Base-by-base conservation (phyloP, 2,797 vertebrate species). In the Danionella dracula region DNA sequence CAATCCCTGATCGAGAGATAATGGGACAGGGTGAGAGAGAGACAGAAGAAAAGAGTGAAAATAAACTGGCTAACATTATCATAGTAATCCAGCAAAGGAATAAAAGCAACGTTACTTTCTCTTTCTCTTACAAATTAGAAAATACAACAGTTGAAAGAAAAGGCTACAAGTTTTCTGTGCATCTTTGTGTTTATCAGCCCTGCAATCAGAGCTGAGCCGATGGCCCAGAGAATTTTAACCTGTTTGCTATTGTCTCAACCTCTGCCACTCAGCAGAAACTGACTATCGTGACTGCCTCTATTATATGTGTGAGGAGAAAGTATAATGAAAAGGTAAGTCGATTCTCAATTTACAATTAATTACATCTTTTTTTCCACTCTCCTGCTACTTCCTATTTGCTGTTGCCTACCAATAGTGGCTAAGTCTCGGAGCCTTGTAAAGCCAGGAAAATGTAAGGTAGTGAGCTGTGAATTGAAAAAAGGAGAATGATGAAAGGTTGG, bases 271-370 rank as follows among this genome's bases (percentile, higher is more conserved):
- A 83, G 75, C 83, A 72, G 73, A 79, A 83, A 86, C 87, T 12
- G 84, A 84, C 87, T 89, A 90, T 89, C 88, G 80, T 84, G 89
- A 88, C 90, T 84, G 64, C 61, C 53, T 44, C 66, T 51, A 59
- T 62, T 59, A 55, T 41, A 42, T 8, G 17, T 46, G 40, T 27
- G 13, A 37, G 37, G 35, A 37, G 40, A 58, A 27, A 82, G 78
- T 76, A 83, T 82, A 87, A 88, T 87, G 84, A 85, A n/a, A 87
- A 82, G 15, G 66, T 72, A 73, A 89, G 87, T 83, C 23, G 69
- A 87, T 92, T 89, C 88, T 93, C 92, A 89, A 89, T 90, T 93
- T 93, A 90, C 90, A 92, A 90, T 90, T 92, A 91, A 87, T 86
- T 91, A 88, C 75, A 67, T 78, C 27, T 69, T 62, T 62, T 54